A percentile compares a stretch with the other conserved stretches of the same genome.
Conservation (phyloP, 2,888 invertebrate species). For the Siphlonurus alternatus region DNA sequence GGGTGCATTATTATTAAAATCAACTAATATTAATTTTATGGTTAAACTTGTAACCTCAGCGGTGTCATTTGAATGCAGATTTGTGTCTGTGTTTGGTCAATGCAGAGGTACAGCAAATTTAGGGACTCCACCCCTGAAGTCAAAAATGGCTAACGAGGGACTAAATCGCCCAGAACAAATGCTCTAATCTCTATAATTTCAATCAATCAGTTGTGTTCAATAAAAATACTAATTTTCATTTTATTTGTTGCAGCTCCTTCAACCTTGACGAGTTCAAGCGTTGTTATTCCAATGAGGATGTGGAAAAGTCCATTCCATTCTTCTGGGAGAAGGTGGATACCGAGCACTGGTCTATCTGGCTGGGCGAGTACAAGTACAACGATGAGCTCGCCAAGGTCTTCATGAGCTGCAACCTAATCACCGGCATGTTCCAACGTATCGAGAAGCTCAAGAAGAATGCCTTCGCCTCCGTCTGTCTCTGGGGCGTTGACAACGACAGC, state of each 20-base stretch:
- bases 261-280: slow-evolving; percentile 96
- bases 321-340: slow-evolving; percentile 98
- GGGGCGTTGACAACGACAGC: slow-evolving; percentile 82
- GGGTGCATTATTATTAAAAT: too few species aligned
- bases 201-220: too few species aligned
- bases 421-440: slow-evolving; percentile 90
- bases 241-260: slow-evolving; percentile 64
- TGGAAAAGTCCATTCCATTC: slow-evolving; percentile 81
- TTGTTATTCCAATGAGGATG: slow-evolving; percentile 92
- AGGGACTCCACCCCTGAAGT: neutral
- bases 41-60: too few species aligned
- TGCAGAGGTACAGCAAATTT: neutral
- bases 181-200: too few species aligned
- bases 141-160: neutral
- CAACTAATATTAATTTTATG: too few species aligned
- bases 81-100: neutral
- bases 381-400: slow-evolving; percentile 81
- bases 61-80: neutral
- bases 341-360: slow-evolving; percentile 94
- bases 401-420: slow-evolving; percentile 97
- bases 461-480: slow-evolving; percentile 85
- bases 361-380: slow-evolving; percentile 90
- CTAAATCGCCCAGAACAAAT: neutral
- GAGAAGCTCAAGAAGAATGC: slow-evolving; percentile 97
- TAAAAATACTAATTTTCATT: too few species aligned